A percentile compares a stretch with the other conserved stretches of the same genome.
phyloP scores from a whole-genome alignment of 2,113 vertebrate species.

The Sula dactylatra region DNA sequence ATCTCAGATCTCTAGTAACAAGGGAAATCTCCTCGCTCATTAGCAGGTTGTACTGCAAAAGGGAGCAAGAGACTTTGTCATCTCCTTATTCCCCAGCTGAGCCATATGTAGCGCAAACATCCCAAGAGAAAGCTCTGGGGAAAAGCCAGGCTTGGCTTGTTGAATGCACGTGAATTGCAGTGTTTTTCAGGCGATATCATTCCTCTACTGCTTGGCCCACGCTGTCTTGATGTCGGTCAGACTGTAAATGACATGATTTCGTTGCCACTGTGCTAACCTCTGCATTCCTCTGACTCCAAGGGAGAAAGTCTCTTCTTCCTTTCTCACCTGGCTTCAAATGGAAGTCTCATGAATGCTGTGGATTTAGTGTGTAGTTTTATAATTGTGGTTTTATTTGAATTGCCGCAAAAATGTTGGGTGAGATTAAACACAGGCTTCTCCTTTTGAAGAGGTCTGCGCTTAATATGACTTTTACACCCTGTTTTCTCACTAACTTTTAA shows the following conservation, averaged over 20 bases:
- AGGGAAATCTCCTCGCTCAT: neutral
- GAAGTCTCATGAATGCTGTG: neutral
- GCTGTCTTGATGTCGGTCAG: constrained; percentile 20
- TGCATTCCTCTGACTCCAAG: neutral
- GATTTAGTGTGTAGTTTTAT: neutral
- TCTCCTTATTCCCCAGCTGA: neutral
- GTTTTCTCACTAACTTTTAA: constrained; percentile 36
- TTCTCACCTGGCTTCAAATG: constrained; percentile 53
- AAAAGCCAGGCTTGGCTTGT: neutral
- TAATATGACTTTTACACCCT: constrained; percentile 45
- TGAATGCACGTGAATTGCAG: neutral
- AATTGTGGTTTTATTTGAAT: constrained; percentile 61
- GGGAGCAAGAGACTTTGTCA: neutral
- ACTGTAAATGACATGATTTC: neutral
- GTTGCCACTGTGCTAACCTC: neutral
- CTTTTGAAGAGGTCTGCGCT: constrained; percentile 38
- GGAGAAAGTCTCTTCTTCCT: constrained; percentile 4
- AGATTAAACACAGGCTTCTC: constrained; percentile 7
- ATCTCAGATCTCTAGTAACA: neutral
- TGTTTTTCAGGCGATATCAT: neutral
- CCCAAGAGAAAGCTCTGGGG: neutral
- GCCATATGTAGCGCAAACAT: neutral
- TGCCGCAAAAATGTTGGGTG: constrained; percentile 30
- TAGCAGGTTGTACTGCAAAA: neutral
- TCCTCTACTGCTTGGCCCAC: neutral